Evolutionary conservation across 2,797 vertebrate genomes (phyloP), one percentile per base, ranked within the genome.

Genomic region (Anolis apletophallus): DNA sequence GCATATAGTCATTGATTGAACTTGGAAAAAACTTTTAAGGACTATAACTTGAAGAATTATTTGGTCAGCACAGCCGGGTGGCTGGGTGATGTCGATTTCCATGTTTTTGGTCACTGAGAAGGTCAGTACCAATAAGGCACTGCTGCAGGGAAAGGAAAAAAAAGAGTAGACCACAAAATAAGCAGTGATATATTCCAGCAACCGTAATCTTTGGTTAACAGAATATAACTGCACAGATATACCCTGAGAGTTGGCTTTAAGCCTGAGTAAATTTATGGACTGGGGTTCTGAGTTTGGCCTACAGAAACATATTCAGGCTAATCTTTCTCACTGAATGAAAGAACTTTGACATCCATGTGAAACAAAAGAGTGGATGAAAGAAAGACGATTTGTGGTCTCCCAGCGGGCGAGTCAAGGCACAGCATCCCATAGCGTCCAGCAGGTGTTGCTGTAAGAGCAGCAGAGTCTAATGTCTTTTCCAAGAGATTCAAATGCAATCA

Each of bases 381-480:
- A n/a, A 26, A 16, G 29, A 46, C 55, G 34, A 36, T 64, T 40
- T 83, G 68, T 36, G 68, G 46, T 64, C 57, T 87, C 81, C 46
- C 55, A 83, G 7, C 29, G 76, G 46, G 46, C 34, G 26, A 36
- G 13, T 26, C 36, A 16, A 50, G n/a, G 68, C 77, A 91, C 54
- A 81, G 32, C 50, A 16, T 3, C 71, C 0, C 0, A 1, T 1
- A 0, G 54, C 78, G 83, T 92, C 94, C 94, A 92, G 94, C 84
- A 94, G 94, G 93, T 95, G 94, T 81, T 94, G 94, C 93, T 87
- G 82, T 52, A 5, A 91, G 54, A 93, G 89, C 93, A 89, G 89
- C 52, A 81, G 90, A 90, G 34, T 88, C 87, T 26, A 29, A 40
- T 67, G 59, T 87, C 75, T 71, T 57, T 57, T 68, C 72, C 21